phyloP scores from a whole-genome alignment of 2,797 vertebrate genomes.

The Paramormyrops hopkinsi region DNA sequence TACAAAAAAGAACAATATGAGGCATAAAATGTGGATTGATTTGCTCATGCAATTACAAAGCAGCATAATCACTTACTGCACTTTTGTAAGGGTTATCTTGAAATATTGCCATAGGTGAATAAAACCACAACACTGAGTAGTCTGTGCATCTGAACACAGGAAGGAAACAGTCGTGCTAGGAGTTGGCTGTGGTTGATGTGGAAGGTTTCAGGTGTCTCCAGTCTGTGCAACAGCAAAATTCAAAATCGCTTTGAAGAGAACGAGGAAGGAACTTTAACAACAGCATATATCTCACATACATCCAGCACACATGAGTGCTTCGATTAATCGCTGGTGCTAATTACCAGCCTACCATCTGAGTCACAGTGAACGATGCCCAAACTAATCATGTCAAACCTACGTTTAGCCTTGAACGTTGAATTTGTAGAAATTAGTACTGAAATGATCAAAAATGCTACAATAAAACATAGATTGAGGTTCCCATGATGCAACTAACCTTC shows the following conservation, averaged over 20 bases:
- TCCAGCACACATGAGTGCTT: neutral
- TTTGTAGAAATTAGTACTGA: neutral
- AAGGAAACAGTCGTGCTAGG: neutral
- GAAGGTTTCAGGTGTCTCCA: neutral
- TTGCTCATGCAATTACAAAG: constrained; percentile 18
- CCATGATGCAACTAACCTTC: neutral
- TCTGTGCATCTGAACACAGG: constrained; percentile 1
- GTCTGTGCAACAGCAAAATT: neutral
- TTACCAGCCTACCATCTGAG: neutral
- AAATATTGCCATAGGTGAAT: constrained; percentile 12
- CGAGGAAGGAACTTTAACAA: neutral
- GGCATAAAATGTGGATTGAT: neutral
- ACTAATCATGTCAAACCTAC: neutral
- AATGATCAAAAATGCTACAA: neutral
- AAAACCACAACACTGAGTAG: neutral
- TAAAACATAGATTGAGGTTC: neutral
- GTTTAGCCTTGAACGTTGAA: neutral
- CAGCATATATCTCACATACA: neutral
- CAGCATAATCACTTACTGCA: neutral
- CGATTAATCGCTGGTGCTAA: neutral
- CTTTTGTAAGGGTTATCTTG: neutral
- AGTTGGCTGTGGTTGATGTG: neutral
- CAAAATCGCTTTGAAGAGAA: neutral
- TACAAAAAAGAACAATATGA: neutral
- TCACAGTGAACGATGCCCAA: neutral